Evolutionary conservation across 2,888 invertebrate genomes (phyloP).

Genomic region (Periphyllus acericola): DNA sequence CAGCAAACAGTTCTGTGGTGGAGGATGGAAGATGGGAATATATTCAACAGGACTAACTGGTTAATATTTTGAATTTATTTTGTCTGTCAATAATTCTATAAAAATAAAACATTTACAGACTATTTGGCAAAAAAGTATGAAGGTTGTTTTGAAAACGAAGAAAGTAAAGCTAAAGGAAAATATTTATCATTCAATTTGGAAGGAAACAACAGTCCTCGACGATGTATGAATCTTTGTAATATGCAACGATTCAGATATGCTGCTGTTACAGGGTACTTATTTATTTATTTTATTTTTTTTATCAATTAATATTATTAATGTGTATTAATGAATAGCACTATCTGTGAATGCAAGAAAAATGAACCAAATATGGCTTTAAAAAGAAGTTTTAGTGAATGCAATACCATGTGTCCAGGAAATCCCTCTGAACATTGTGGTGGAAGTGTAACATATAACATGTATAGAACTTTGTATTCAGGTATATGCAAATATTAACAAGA

Average conservation of each 20-base stretch:
- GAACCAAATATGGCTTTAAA: conserved; percentile 31
- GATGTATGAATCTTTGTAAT: conserved; percentile 59
- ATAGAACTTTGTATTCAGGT: conserved; percentile 47
- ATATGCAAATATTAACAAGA: neutral
- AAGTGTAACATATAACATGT: conserved; percentile 20
- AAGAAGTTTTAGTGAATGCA: conserved; percentile 31
- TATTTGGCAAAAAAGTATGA: conserved; percentile 41
- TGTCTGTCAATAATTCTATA: neutral
- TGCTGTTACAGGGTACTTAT: conserved; percentile 38
- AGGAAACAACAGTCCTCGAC: conserved; percentile 48
- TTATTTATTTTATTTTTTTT: neutral
- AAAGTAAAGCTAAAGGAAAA: conserved; percentile 28
- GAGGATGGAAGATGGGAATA: conserved; percentile 64
- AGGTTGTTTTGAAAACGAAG: conserved; percentile 51
- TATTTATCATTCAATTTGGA: conserved; percentile 36
- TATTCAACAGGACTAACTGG: conserved; percentile 64
- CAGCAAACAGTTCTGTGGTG: conserved; percentile 64
- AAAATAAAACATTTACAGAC: conserved; percentile 26
- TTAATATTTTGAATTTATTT: conserved; percentile 19
- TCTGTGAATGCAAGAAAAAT: conserved; percentile 36
- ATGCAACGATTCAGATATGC: conserved; percentile 45
- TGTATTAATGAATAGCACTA: conserved; percentile 20
- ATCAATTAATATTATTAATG: neutral
- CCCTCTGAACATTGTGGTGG: conserved; percentile 57
- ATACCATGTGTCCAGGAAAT: conserved; percentile 27